Evolutionary conservation across 2,113 vertebrate genomes (phyloP).

Genomic region (Euleptes europaea): DNA sequence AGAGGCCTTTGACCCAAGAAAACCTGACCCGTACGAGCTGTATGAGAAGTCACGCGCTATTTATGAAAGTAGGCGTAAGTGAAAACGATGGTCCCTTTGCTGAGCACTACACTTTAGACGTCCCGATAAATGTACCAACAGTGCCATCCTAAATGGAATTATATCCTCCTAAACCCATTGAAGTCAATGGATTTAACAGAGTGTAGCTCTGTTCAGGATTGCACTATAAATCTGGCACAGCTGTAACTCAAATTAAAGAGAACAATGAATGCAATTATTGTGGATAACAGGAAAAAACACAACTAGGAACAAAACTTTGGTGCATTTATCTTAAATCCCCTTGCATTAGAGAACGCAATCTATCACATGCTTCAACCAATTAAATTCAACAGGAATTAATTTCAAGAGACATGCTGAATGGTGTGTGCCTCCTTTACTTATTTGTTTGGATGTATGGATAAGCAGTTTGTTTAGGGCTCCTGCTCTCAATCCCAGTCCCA

Average conservation of each 20-base stretch:
- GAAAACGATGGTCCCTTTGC: slow-evolving; percentile 66
- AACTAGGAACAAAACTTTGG: background rate
- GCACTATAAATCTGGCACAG: slow-evolving; percentile 13
- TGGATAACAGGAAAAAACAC: slow-evolving; percentile 24
- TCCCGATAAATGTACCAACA: background rate
- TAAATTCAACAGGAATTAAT: background rate
- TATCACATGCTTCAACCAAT: background rate
- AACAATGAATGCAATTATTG: slow-evolving; percentile 26
- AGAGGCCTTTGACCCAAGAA: slow-evolving; percentile 93
- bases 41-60: slow-evolving; percentile 97
- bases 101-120: slow-evolving; percentile 28
- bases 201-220: too few species aligned
- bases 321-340: slow-evolving; percentile 15
- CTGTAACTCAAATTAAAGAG: slow-evolving; percentile 37
- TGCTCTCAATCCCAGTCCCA: slow-evolving; percentile 17
- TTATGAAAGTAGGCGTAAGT: slow-evolving; percentile 99
- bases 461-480: background rate
- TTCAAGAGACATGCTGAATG: background rate
- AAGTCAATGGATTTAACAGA: too few species aligned
- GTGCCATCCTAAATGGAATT: too few species aligned
- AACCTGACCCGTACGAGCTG: slow-evolving; percentile 95
- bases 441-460: background rate
- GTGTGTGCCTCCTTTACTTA: background rate
- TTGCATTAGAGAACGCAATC: background rate
- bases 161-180: too few species aligned